Base-by-base conservation (phyloP, 2,888 invertebrate genomes). In the Fragum fragum region DNA sequence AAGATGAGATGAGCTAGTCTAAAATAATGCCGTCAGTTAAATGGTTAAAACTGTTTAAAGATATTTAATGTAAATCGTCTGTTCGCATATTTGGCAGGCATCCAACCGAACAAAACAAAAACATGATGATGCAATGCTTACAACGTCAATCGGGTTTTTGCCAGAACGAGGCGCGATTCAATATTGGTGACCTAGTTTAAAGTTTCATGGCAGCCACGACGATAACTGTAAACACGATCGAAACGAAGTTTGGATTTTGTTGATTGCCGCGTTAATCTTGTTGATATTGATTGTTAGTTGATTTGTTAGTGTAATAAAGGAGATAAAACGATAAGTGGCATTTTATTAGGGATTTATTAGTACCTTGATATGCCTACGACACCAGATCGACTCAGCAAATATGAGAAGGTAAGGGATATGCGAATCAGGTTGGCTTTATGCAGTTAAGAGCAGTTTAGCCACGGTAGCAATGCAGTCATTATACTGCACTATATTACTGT, bases 301-400 rank as follows among this genome's bases (percentile, higher is more conserved):
- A n/a, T 23, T 42, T 14, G 23, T 42, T 28, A 16, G 63, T 63
- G 29, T 63, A 36, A 32, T 36, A 63, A 59, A 59, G 28, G 3
- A 23, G 5, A 28, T 36, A 11, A 18, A 1, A 36, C 36, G 14
- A n/a, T 28, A 5, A 29, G 14, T 59, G 59, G 7, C 16, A 32
- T 18, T 63, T 63, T n/a, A 26, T 21, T 32, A 39, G 14, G 66
- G 47, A 42, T 42, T 42, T 32, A 42, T 9, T 21, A 42, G 42
- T 39, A 14, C 23, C 36, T n/a, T 32, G 73, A 26, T 29, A 91
- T 91, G 91, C 91, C 91, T 61, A 85, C 88, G 14, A 88, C 89
- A 11, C 88, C 87, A 61, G 91, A 90, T 32, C 88, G 89, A 76
- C 78, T 91, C 28, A 88, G 79, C 53, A 91, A 88, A 78, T 91